Percentiles rank a stretch among this genome's conserved stretches.
Conservation (phyloP, 1,140 invertebrate genomes). For the Chlorops oryzae region DNA sequence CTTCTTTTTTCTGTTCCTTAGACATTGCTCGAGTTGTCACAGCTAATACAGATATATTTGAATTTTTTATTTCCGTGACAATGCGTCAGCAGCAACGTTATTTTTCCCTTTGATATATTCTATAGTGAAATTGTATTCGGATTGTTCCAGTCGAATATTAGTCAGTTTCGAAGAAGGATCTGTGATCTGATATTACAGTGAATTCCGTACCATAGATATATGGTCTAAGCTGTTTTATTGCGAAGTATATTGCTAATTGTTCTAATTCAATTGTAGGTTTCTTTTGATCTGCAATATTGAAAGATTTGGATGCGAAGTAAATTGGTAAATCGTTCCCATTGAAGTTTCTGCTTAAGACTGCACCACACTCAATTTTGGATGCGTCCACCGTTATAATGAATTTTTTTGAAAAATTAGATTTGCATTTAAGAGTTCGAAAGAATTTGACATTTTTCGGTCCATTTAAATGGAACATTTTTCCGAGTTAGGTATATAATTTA, state of each 20-base stretch:
- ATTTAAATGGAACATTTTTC: background rate
- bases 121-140: too few species aligned
- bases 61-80: background rate
- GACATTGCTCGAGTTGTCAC: background rate
- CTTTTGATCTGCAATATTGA: background rate
- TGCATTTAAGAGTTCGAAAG: background rate
- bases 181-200: constrained; percentile 50
- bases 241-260: constrained; percentile 32
- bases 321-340: background rate
- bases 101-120: too few species aligned
- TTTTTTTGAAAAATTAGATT: background rate
- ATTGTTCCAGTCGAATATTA: constrained; percentile 12
- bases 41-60: background rate
- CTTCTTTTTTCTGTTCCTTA: background rate
- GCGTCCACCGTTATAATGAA: background rate
- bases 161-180: background rate
- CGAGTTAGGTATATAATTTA: background rate
- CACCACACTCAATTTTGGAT: background rate
- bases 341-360: background rate
- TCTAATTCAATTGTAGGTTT: too few species aligned
- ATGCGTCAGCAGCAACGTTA: constrained; percentile 26
- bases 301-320: background rate
- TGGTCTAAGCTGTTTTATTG: constrained; percentile 42
- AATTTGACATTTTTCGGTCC: background rate
- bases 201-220: constrained; percentile 49